Percentiles rank a stretch among this genome's conserved stretches.
These are phyloP conservation scores for Ctenomys sociabilis DNA, from an alignment of 2,113 vertebrate genomes.

Conservation along the genomic window DNA sequence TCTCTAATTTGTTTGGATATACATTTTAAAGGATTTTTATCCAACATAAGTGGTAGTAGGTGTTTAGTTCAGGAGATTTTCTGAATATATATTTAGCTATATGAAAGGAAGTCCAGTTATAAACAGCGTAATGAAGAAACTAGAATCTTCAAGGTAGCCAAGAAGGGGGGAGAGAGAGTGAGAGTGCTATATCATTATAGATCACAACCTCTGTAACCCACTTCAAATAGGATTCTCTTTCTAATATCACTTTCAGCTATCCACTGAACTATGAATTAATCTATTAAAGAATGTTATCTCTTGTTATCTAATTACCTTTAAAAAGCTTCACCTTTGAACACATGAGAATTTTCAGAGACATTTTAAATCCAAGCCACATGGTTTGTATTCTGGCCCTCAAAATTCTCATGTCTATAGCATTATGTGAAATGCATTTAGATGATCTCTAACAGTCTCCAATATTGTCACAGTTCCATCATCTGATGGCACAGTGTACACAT, in stretches of 20 bases:
- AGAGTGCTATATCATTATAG: neutral
- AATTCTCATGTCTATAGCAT: neutral
- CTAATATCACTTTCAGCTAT: neutral
- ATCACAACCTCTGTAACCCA: neutral
- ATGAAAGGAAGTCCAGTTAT: neutral
- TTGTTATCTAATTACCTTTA: neutral
- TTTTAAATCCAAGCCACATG: neutral
- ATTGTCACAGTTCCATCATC: neutral
- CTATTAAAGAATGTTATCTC: neutral
- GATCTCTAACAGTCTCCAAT: neutral
- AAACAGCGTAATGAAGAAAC: neutral
- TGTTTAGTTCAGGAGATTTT: neutral
- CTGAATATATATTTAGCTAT: neutral
- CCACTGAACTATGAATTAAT: neutral
- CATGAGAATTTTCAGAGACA: neutral
- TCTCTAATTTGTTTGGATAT: neutral
- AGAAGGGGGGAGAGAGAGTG: neutral
- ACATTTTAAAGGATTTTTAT: neutral
- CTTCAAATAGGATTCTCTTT: neutral
- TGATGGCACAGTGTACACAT: neutral
- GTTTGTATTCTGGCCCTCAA: neutral
- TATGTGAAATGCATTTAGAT: neutral
- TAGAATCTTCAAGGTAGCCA: neutral
- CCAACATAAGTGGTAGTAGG: neutral
- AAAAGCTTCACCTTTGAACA: neutral